These are phyloP conservation scores for Lysandra coridon DNA, from an alignment of 2,888 invertebrate genomes.

Conservation along the genomic window DNA sequence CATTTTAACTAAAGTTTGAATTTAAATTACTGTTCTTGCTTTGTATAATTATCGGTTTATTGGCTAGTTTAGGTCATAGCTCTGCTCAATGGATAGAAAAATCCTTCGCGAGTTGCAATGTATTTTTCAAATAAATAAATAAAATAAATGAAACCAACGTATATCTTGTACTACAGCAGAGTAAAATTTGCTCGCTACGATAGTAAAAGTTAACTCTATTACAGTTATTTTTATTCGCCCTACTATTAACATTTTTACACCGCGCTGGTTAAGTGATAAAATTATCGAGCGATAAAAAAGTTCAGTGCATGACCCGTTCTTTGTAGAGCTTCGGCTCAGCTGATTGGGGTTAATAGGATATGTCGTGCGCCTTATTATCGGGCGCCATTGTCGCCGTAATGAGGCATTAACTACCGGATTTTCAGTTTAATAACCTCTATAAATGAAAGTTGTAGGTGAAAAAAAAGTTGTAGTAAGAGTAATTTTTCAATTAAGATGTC, in stretches of 20 bases:
- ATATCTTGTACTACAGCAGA: neutral
- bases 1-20: neutral
- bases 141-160: too few relatives aligned
- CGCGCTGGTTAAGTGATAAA: conserved; percentile 17
- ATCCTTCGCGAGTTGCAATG: neutral
- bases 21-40: too few relatives aligned
- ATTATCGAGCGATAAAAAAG: conserved; percentile 26
- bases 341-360: conserved; percentile 31
- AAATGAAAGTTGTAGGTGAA: neutral
- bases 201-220: neutral
- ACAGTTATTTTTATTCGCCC: neutral
- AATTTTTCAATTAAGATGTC: neutral
- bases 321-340: conserved; percentile 31
- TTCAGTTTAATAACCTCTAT: neutral
- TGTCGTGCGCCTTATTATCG: conserved; percentile 24
- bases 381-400: conserved; percentile 26
- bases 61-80: too few relatives aligned
- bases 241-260: conserved; percentile 16
- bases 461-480: too few relatives aligned
- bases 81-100: too few relatives aligned
- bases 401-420: conserved; percentile 19
- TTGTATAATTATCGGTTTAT: too few relatives aligned
- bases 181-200: neutral
- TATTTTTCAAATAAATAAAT: neutral
- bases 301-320: conserved; percentile 13